Evolutionary conservation across 2,888 invertebrate species (phyloP).

Genomic region (Pheosia gnoma): DNA sequence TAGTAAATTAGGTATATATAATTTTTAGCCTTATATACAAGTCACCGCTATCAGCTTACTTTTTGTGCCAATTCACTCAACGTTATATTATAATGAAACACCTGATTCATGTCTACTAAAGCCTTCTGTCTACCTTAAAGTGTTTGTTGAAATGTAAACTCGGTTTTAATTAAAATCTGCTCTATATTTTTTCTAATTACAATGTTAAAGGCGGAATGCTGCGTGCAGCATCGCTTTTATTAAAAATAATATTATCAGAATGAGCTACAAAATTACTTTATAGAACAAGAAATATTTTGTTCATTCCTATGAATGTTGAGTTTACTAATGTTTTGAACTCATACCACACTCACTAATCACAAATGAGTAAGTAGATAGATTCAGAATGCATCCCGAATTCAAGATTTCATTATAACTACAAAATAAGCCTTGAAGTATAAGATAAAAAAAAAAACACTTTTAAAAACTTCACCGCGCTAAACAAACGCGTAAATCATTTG

Average conservation of each 20-base stretch:
- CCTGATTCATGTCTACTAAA: slow-evolving; percentile 48
- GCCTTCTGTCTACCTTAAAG: slow-evolving; percentile 46
- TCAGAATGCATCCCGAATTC: no score
- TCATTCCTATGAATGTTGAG: neutral
- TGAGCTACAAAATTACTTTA: neutral
- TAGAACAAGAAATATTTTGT: neutral
- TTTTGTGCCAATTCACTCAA: slow-evolving; percentile 32
- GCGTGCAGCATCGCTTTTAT: neutral
- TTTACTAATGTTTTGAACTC: no score
- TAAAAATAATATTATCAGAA: neutral
- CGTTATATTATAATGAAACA: slow-evolving; percentile 49
- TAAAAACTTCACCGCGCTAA: neutral
- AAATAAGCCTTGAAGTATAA: no score
- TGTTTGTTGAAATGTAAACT: slow-evolving; percentile 50
- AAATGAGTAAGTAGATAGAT: no score
- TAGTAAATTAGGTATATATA: no score
- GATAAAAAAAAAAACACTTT: neutral
- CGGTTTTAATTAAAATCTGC: slow-evolving; percentile 49
- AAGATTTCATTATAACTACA: no score
- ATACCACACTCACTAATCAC: no score
- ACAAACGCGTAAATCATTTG: slow-evolving; percentile 18
- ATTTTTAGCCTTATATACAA: no score
- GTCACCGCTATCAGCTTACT: slow-evolving; percentile 13
- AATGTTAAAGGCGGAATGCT: slow-evolving; percentile 13
- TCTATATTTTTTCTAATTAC: slow-evolving; percentile 17